These are phyloP conservation scores for Eupeodes corollae DNA, from an alignment of 1,140 invertebrate genomes.

Conservation along the genomic window DNA sequence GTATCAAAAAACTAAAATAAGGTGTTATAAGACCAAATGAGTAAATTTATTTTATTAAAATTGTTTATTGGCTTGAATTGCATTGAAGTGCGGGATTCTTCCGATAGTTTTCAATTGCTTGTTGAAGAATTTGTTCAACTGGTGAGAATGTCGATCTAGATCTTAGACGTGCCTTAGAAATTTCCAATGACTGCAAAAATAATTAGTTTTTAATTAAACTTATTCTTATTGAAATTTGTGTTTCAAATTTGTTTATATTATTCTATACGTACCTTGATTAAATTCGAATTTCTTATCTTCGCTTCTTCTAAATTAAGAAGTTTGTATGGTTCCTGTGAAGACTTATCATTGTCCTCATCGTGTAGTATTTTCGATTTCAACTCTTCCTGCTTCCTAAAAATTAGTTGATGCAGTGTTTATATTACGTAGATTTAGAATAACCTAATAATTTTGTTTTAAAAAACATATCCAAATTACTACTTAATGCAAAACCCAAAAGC, in stretches of 20 bases:
- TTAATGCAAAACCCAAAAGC: no score
- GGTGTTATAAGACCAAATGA: no score
- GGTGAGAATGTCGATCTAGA: constrained; percentile 32
- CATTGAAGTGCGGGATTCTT: constrained; percentile 13
- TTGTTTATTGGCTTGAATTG: no score
- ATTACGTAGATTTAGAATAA: no score
- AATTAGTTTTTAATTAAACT: neutral
- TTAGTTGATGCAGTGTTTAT: no score
- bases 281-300: constrained; percentile 22
- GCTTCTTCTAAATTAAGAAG: constrained; percentile 28
- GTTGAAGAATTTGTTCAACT: constrained; percentile 25
- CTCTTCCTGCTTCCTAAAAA: constrained; percentile 23
- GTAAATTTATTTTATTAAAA: no score
- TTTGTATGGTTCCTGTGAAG: constrained; percentile 7
- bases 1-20: no score
- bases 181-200: constrained; percentile 23
- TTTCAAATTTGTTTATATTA: no score
- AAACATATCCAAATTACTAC: no score
- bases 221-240: no score
- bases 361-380: constrained; percentile 22
- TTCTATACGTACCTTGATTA: constrained; percentile 23
- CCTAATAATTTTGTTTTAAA: no score
- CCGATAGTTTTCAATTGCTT: constrained; percentile 27
- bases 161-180: constrained; percentile 30
- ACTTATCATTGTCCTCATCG: neutral